phyloP scores from a whole-genome alignment of 2,888 invertebrate species.

The Eupeodes latifasciatus region DNA sequence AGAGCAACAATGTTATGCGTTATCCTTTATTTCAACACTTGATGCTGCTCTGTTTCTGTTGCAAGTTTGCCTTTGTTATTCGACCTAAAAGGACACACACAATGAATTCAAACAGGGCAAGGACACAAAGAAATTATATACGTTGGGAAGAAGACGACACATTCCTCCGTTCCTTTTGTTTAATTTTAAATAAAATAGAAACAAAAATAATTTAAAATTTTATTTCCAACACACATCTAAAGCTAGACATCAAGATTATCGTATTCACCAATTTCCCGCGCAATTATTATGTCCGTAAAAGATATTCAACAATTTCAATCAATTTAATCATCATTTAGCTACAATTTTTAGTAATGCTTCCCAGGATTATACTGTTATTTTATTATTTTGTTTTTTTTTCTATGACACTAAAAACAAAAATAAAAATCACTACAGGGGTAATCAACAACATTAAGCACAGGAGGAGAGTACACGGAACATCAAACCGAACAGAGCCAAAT shows the following conservation, averaged over 20 bases:
- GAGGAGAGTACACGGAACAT: slow-evolving; percentile 28
- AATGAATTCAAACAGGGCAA: slow-evolving; percentile 13
- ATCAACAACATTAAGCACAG: slow-evolving; percentile 43
- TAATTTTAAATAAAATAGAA: slow-evolving; percentile 45
- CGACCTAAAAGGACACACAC: slow-evolving; percentile 21
- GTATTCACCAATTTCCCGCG: slow-evolving; percentile 49
- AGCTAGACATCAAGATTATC: slow-evolving; percentile 32
- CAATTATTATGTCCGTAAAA: slow-evolving; percentile 19
- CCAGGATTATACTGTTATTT: slow-evolving; percentile 31
- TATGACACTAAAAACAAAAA: not conserved
- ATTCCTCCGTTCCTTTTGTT: slow-evolving; percentile 6
- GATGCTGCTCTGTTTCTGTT: slow-evolving; percentile 49
- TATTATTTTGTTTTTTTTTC: not conserved
- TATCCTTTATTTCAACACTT: slow-evolving; percentile 33
- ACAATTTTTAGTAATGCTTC: not conserved
- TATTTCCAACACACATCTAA: slow-evolving; percentile 28
- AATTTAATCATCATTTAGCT: slow-evolving; percentile 10
- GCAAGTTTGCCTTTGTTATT: slow-evolving; percentile 52
- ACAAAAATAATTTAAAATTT: slow-evolving; percentile 33
- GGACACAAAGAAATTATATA: slow-evolving; percentile 40
- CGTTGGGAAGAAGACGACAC: too few relatives aligned
- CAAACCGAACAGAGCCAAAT: slow-evolving; percentile 33
- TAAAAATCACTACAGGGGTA: slow-evolving; percentile 12
- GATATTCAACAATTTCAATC: slow-evolving; percentile 42
- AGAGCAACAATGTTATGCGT: slow-evolving; percentile 38